Percentiles rank a stretch among this genome's conserved stretches.
Conservation (phyloP, 2,797 vertebrate species). For the Ataeniobius toweri region DNA sequence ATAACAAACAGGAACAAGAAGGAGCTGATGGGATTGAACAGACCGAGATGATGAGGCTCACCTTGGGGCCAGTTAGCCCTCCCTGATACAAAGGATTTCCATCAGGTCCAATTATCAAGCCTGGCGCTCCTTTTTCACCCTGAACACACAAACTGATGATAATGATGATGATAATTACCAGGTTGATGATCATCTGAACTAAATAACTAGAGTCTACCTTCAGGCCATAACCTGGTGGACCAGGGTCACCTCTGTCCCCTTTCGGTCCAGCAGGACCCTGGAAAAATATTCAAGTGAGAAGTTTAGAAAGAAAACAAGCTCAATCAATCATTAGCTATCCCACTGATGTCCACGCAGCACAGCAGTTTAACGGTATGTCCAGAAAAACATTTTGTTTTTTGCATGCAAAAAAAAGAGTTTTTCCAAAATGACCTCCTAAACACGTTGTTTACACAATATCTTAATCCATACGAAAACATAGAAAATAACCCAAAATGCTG, state of each 20-base stretch:
- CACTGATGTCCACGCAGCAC: not conserved
- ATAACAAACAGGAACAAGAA: not conserved
- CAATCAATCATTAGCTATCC: not conserved
- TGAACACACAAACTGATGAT: constrained; percentile 54
- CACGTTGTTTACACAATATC: not conserved
- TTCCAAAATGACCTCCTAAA: not conserved
- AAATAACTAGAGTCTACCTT: constrained; percentile 81
- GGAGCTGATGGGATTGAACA: not conserved
- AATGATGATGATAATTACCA: not conserved
- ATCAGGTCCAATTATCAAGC: constrained; percentile 82
- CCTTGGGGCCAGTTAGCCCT: constrained; percentile 68
- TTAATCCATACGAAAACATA: not conserved
- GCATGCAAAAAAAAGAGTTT: not conserved
- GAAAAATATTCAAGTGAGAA: not conserved
- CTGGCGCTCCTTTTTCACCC: constrained; percentile 95
- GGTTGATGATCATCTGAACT: not conserved
- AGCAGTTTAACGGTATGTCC: not conserved
- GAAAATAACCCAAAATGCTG: no score
- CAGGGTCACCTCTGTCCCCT: constrained; percentile 85
- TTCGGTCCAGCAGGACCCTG: constrained; percentile 90
- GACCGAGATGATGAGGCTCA: constrained; percentile 33
- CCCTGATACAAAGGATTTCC: constrained; percentile 73
- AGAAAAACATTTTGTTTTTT: not conserved
- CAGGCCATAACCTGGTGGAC: constrained; percentile 79
- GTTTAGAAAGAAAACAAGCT: not conserved